Percentiles rank a stretch among this genome's conserved stretches.
Evolutionary conservation across 2,797 vertebrate genomes (phyloP).

Genomic region (Aeoliscus strigatus): DNA sequence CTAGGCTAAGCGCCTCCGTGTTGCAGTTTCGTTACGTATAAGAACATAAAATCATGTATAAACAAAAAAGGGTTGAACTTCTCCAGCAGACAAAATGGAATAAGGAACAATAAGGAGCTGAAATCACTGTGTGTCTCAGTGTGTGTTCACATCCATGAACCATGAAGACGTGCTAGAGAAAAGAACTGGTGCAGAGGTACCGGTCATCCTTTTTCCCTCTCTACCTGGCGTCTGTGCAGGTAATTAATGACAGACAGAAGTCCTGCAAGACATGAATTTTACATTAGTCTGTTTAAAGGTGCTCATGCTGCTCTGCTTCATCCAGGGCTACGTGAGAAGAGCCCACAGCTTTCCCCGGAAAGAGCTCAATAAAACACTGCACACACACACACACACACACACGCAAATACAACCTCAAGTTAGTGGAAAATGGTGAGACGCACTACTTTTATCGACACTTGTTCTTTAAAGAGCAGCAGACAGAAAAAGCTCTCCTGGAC

Average conservation of each 20-base stretch:
- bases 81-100: too few species aligned
- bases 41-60: too few species aligned
- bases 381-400: constrained; percentile 13
- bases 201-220: constrained; percentile 51
- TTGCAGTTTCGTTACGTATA: too few species aligned
- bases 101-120: too few species aligned
- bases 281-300: constrained; percentile 62
- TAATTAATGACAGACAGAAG: constrained; percentile 69
- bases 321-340: constrained; percentile 35
- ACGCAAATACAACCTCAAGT: too few species aligned
- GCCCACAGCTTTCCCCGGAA: constrained; percentile 26
- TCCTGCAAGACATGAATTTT: constrained; percentile 70
- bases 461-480: constrained; percentile 60
- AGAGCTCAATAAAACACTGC: constrained; percentile 21
- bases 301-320: constrained; percentile 37
- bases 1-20: too few species aligned
- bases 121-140: neutral
- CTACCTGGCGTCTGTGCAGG: constrained; percentile 49
- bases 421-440: constrained; percentile 6
- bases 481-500: constrained; percentile 57
- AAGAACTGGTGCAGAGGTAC: constrained; percentile 30
- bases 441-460: constrained; percentile 39
- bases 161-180: too few species aligned
- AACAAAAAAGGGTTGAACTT: too few species aligned
- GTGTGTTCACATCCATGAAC: neutral